A percentile compares a stretch with the other conserved stretches of the same genome.
Evolutionary conservation across 2,888 invertebrate species (phyloP).

Genomic region (Amiota mariae): DNA sequence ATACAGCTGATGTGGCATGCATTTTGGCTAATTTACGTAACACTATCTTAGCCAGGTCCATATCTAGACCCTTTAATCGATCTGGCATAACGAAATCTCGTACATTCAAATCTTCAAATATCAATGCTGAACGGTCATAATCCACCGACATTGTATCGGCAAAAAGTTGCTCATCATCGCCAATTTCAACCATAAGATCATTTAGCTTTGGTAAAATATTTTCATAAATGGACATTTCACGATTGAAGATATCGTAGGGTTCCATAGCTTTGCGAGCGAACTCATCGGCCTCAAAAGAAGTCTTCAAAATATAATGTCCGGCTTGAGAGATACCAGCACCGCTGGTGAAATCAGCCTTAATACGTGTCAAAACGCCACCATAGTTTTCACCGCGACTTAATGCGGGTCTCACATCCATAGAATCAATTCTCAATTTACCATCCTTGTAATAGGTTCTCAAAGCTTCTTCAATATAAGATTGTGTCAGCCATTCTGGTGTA

Average conservation of each 20-base stretch:
- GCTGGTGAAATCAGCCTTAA: constrained; percentile 53
- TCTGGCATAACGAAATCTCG: constrained; percentile 66
- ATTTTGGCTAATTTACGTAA: constrained; percentile 74
- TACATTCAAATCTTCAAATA: constrained; percentile 70
- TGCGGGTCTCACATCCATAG: constrained; percentile 58
- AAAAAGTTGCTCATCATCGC: constrained; percentile 66
- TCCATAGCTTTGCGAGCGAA: constrained; percentile 60
- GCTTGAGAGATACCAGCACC: constrained; percentile 42
- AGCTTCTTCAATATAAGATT: constrained; percentile 57
- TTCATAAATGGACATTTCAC: constrained; percentile 71
- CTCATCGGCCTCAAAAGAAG: constrained; percentile 66
- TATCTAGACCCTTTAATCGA: constrained; percentile 70
- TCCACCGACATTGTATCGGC: constrained; percentile 69
- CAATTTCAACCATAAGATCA: constrained; percentile 57
- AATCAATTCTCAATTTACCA: constrained; percentile 51
- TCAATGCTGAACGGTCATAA: constrained; percentile 61
- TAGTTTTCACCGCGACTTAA: constrained; percentile 70
- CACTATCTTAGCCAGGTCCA: constrained; percentile 71
- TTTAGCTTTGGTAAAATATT: constrained; percentile 68
- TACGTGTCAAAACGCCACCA: constrained; percentile 66
- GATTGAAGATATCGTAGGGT: constrained; percentile 71
- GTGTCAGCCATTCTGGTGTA: constrained; percentile 65
- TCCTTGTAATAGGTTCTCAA: constrained; percentile 61
- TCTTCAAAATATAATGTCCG: constrained; percentile 67
- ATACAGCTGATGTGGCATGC: constrained; percentile 75